Percentiles rank a stretch among this genome's conserved stretches.
Evolutionary conservation across 1,140 invertebrate genomes (phyloP).

Genomic region (Saccostrea echinata): DNA sequence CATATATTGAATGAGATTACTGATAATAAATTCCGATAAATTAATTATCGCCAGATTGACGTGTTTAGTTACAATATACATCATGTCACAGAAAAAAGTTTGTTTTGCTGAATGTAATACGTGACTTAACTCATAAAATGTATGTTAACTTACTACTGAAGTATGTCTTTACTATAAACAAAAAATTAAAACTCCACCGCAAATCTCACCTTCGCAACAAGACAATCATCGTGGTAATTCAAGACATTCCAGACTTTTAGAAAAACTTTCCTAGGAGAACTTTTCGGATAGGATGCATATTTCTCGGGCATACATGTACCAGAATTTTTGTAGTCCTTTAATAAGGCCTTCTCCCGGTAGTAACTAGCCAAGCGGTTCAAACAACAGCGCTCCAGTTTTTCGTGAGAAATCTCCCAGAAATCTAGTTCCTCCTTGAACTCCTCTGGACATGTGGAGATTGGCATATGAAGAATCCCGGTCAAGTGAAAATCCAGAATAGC

Average conservation of each 20-base stretch:
- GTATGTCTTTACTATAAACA: too few relatives aligned
- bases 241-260: slow-evolving; percentile 5
- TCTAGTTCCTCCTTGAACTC: slow-evolving; percentile 46
- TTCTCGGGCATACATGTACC: neutral
- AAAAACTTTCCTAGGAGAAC: neutral
- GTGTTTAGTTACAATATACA: too few relatives aligned
- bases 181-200: too few relatives aligned
- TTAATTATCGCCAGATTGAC: too few relatives aligned
- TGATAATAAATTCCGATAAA: too few relatives aligned
- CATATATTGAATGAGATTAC: too few relatives aligned
- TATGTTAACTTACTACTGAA: too few relatives aligned
- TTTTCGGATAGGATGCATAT: neutral
- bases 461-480: slow-evolving; percentile 44
- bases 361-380: neutral
- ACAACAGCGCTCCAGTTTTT: slow-evolving; percentile 39
- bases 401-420: slow-evolving; percentile 40
- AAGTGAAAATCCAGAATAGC: slow-evolving; percentile 42
- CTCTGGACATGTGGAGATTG: slow-evolving; percentile 28
- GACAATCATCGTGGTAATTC: slow-evolving; percentile 2
- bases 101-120: too few relatives aligned
- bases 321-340: slow-evolving; percentile 12
- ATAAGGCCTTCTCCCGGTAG: neutral
- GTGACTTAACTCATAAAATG: too few relatives aligned
- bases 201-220: neutral
- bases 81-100: too few relatives aligned